phyloP scores from a whole-genome alignment of 1,140 invertebrate genomes.

The Papilio glaucus region DNA sequence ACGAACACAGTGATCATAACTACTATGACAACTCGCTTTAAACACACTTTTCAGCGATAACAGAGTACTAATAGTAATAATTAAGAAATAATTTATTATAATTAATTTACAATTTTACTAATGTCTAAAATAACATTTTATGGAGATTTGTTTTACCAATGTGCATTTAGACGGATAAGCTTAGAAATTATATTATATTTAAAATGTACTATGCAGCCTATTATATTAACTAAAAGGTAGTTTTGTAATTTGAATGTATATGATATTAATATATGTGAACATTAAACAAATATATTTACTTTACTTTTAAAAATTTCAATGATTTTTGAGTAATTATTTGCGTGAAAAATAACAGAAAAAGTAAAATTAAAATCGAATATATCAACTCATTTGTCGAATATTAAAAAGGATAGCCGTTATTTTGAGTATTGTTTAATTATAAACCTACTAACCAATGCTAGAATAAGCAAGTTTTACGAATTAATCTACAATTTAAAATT shows the following conservation, averaged over 20 bases:
- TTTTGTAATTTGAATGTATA: not conserved
- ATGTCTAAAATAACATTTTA: not conserved
- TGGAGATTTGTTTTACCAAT: not conserved
- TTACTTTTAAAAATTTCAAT: too few relatives aligned
- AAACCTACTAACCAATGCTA: too few relatives aligned
- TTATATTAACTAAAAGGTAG: not conserved
- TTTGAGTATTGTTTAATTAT: too few relatives aligned
- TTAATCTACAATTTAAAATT: not conserved
- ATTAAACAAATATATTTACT: too few relatives aligned
- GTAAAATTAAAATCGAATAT: too few relatives aligned
- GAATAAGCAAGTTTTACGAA: too few relatives aligned
- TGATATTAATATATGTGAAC: too few relatives aligned
- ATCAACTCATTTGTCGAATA: too few relatives aligned
- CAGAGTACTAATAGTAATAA: slow-evolving; percentile 19
- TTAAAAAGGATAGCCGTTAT: too few relatives aligned
- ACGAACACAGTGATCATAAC: too few relatives aligned
- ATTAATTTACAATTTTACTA: not conserved
- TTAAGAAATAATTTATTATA: slow-evolving; percentile 9
- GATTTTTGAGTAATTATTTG: too few relatives aligned
- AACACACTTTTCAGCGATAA: slow-evolving; percentile 20
- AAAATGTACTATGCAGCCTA: not conserved
- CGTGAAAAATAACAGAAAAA: too few relatives aligned
- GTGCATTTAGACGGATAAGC: slow-evolving; percentile 18
- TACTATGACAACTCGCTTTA: not conserved
- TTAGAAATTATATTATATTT: not conserved